Evolutionary conservation across 37 sponge, comb jelly and placozoan species (phyloP).

Genomic region (Oopsacas minuta): DNA sequence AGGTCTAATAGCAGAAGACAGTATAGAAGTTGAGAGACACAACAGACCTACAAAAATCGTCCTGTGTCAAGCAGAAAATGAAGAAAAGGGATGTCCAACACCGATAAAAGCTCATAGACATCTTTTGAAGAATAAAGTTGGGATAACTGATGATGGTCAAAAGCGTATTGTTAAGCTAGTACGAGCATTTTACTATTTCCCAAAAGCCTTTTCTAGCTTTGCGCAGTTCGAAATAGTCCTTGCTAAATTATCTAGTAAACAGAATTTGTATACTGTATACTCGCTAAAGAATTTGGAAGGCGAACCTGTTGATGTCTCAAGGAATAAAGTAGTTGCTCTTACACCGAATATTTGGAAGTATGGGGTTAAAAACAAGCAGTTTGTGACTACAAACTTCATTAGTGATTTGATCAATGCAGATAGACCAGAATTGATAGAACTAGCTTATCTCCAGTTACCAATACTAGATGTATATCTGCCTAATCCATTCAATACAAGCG

Average conservation of each 20-base stretch:
- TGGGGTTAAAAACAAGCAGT: background rate
- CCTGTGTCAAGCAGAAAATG: background rate
- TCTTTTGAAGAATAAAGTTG: background rate
- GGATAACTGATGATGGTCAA: background rate
- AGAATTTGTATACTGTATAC: background rate
- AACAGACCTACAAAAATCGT: background rate
- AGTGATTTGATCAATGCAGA: background rate
- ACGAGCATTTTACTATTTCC: conserved; percentile 6
- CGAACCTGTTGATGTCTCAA: background rate
- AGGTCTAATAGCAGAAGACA: background rate
- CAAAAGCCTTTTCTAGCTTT: background rate
- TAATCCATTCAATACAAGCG: background rate
- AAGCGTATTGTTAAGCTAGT: background rate
- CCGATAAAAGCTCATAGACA: background rate
- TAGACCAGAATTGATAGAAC: background rate
- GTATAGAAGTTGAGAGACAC: background rate
- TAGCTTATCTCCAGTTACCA: conserved; percentile 8
- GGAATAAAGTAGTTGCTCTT: background rate
- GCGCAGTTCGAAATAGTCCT: background rate
- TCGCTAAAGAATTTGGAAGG: background rate
- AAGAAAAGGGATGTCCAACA: background rate
- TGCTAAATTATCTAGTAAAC: background rate
- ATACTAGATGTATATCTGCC: background rate
- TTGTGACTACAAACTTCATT: background rate
- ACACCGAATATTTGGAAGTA: conserved; percentile 10